Conservation (phyloP, 2,113 vertebrate species). For the Dryoscopus gambensis region DNA sequence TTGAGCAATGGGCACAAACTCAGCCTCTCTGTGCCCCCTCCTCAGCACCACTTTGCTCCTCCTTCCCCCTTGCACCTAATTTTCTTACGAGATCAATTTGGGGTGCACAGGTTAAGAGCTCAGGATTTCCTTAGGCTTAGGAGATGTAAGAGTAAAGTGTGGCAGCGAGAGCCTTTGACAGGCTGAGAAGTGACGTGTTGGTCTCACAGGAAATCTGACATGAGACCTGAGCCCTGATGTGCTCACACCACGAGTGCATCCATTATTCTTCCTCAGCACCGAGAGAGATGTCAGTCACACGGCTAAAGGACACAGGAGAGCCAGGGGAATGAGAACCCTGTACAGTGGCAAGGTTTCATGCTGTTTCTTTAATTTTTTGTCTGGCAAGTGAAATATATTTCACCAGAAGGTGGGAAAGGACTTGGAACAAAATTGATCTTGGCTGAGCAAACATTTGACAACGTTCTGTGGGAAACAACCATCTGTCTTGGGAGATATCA, state of each 20-base stretch:
- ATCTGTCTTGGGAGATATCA: constrained; percentile 66
- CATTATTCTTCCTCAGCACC: neutral
- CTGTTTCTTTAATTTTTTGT: constrained; percentile 67
- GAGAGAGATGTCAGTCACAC: neutral
- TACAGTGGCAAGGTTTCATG: neutral
- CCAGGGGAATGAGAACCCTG: neutral
- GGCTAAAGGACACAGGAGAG: neutral
- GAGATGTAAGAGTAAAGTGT: neutral
- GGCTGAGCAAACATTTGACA: constrained; percentile 72
- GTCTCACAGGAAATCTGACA: neutral
- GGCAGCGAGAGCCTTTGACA: neutral
- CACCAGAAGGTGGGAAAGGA: constrained; percentile 69
- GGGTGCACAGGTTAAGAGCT: neutral
- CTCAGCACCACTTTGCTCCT: neutral
- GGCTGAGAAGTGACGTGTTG: neutral
- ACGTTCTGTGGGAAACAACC: constrained; percentile 65
- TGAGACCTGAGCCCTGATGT: neutral
- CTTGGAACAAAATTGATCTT: constrained; percentile 68
- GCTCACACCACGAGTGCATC: neutral
- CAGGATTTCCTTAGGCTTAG: neutral
- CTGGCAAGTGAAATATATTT: constrained; percentile 60
- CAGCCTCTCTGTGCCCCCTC: neutral
- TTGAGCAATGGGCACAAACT: neutral
- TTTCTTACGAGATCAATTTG: neutral
- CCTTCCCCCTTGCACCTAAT: neutral